Evolutionary conservation across 2,113 vertebrate species (phyloP).

Genomic region (human (Homo sapiens)): GRCh38 chr1:147848501-147849000

Average conservation of each 20-base stretch:
- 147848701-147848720: neutral
- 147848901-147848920: neutral
- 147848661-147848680: neutral
- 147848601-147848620: neutral
- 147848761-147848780: neutral
- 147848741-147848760: neutral
- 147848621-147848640: rapidly evolving
- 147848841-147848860: neutral
- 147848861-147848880: neutral
- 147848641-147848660: no score
- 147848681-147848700: neutral
- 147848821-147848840: neutral
- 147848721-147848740: neutral
- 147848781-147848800: neutral
- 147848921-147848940: neutral
- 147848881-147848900: neutral
- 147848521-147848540: neutral
- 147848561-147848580: neutral
- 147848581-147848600: neutral
- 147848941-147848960: neutral
- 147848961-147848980: neutral
- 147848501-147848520: neutral
- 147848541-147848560: neutral
- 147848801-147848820: neutral
- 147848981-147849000: neutral